A percentile compares a stretch with the other conserved stretches of the same genome.
Evolutionary conservation across 1,140 invertebrate genomes (phyloP).

Genomic region (Tetramorium alpestre): DNA sequence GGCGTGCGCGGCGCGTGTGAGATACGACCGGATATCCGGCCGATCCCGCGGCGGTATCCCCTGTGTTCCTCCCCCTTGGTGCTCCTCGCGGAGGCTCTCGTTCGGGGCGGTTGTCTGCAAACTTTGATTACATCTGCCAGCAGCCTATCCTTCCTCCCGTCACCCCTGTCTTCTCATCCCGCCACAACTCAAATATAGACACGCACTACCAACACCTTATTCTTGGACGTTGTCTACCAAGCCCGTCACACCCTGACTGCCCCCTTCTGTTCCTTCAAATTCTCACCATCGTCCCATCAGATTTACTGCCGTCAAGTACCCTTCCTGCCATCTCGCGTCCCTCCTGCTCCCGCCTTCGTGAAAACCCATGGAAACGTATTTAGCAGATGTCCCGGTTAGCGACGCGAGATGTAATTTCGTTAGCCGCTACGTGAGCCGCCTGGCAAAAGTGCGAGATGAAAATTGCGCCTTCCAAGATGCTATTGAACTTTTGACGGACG

Average conservation of each 20-base stretch:
- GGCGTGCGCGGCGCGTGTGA: constrained; percentile 18
- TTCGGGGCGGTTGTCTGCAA: constrained; percentile 72
- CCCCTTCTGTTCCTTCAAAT: constrained; percentile 18
- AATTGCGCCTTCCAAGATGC: constrained; percentile 52
- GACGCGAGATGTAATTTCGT: constrained; percentile 74
- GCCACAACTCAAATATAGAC: constrained; percentile 66
- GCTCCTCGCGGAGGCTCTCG: constrained; percentile 41
- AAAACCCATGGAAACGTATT: constrained; percentile 71
- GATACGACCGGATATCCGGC: constrained; percentile 67
- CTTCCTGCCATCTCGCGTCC: background rate
- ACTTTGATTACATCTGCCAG: constrained; percentile 77
- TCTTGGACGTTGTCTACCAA: constrained; percentile 49
- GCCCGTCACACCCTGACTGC: background rate
- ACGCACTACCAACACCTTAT: constrained; percentile 63
- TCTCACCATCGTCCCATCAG: constrained; percentile 30
- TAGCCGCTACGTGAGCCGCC: constrained; percentile 70
- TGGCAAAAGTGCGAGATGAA: constrained; percentile 69
- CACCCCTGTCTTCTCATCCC: constrained; percentile 27
- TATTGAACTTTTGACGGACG: constrained; percentile 65
- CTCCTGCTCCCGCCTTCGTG: constrained; percentile 19
- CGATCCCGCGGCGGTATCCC: constrained; percentile 39
- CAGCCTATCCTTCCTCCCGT: constrained; percentile 38
- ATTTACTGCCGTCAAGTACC: constrained; percentile 34
- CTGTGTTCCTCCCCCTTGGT: constrained; percentile 12
- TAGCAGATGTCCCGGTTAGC: constrained; percentile 66